These are phyloP conservation scores for Channa maculata DNA, from an alignment of 2,113 vertebrate genomes.

Conservation along the genomic window DNA sequence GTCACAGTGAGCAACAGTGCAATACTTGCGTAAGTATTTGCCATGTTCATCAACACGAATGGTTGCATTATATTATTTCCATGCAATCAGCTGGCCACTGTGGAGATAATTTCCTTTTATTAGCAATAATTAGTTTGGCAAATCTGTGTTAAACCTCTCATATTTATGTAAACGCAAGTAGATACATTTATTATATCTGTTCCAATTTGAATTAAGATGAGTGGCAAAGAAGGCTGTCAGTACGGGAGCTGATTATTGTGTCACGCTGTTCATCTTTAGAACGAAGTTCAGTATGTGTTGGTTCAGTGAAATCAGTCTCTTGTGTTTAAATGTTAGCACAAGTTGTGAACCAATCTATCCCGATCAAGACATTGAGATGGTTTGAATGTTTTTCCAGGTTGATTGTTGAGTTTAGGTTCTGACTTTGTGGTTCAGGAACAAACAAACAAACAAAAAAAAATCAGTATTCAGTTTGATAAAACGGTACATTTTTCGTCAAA, in stretches of 20 bases:
- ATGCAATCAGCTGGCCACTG: not conserved
- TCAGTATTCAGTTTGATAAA: conserved; percentile 23
- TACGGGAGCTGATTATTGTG: conserved; percentile 14
- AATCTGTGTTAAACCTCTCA: conserved; percentile 1
- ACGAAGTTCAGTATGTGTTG: conserved; percentile 1
- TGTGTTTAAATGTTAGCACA: not conserved
- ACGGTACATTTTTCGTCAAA: conserved; percentile 48
- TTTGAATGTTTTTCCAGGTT: conserved; percentile 8
- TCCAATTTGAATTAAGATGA: not conserved
- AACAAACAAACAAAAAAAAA: conserved; percentile 1
- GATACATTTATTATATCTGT: conserved; percentile 11
- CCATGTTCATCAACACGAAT: conserved; percentile 4
- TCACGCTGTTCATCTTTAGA: conserved; percentile 14
- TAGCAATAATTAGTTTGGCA: conserved; percentile 1
- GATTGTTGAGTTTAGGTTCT: conserved; percentile 1
- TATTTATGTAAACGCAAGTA: conserved; percentile 20
- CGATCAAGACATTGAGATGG: not conserved
- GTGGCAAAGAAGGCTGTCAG: conserved; percentile 8
- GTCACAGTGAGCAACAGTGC: conserved; percentile 16
- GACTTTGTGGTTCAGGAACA: conserved; percentile 21
- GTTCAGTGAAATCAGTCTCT: conserved; percentile 13
- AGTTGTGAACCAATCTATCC: not conserved
- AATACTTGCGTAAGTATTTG: conserved; percentile 11
- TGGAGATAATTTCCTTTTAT: conserved; percentile 10
- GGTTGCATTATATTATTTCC: conserved; percentile 10